phyloP scores from a whole-genome alignment of 2,888 invertebrate species.

The Leptopterna dolabrata region DNA sequence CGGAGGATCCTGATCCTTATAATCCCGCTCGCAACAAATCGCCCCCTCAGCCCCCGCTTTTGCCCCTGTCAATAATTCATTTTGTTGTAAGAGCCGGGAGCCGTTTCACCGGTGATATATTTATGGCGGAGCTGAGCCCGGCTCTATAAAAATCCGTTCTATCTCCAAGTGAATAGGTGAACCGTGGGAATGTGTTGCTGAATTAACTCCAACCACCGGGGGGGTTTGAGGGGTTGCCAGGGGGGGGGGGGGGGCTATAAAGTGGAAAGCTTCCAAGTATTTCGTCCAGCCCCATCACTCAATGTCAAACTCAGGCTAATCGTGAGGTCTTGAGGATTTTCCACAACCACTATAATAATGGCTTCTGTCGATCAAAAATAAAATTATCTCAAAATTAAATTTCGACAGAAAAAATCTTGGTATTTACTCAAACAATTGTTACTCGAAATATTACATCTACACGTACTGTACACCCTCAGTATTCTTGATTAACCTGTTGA shows the following conservation, averaged over 20 bases:
- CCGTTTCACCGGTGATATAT: neutral
- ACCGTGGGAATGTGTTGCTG: neutral
- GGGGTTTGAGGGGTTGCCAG: too few species aligned
- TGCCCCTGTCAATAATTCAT: constrained; percentile 35
- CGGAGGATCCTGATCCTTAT: constrained; percentile 24
- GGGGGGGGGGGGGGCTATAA: neutral
- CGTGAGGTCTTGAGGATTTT: neutral
- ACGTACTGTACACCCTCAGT: too few species aligned
- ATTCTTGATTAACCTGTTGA: too few species aligned
- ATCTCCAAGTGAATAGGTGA: constrained; percentile 21
- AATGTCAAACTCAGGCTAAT: neutral
- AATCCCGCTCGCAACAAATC: constrained; percentile 30
- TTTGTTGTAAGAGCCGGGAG: neutral
- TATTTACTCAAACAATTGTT: neutral
- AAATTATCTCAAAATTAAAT: neutral
- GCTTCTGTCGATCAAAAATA: neutral
- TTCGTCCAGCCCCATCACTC: neutral
- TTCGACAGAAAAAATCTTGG: neutral
- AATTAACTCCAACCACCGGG: too few species aligned
- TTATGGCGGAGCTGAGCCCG: neutral
- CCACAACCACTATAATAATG: neutral
- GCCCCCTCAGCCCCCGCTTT: constrained; percentile 2
- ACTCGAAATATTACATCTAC: too few species aligned
- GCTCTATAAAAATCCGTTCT: constrained; percentile 12
- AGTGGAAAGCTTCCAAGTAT: neutral